Conservation (phyloP, 1,140 invertebrate genomes). For the Zaprionus nigranus region DNA sequence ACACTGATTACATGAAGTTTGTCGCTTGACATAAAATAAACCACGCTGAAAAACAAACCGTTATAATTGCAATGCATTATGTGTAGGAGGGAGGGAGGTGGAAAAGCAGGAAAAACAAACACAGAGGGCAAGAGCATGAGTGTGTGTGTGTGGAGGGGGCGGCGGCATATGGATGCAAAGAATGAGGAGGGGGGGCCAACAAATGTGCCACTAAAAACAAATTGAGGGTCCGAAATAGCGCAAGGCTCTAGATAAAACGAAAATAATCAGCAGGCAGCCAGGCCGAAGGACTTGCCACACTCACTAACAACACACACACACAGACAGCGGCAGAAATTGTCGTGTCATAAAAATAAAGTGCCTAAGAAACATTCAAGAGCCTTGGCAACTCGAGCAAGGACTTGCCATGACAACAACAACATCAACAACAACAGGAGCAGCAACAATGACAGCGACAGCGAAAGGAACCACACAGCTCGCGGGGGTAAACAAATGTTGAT, state of each 20-base stretch:
- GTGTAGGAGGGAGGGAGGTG: constrained; percentile 6
- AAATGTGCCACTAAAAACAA: constrained; percentile 75
- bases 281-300: constrained; percentile 57
- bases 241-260: constrained; percentile 78
- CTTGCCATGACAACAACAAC: constrained; percentile 32
- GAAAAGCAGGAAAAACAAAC: neutral
- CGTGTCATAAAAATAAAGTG: constrained; percentile 81
- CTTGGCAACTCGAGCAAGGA: constrained; percentile 25
- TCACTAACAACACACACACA: constrained; percentile 9
- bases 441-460: constrained; percentile 18
- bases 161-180: constrained; percentile 55
- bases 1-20: constrained; percentile 78
- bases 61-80: constrained; percentile 76
- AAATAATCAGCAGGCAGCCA: constrained; percentile 79
- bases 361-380: constrained; percentile 50
- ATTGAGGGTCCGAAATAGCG: constrained; percentile 79
- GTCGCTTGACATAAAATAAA: constrained; percentile 68
- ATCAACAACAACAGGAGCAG: neutral
- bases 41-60: constrained; percentile 73
- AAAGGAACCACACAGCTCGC: neutral
- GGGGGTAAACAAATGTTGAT: constrained; percentile 67
- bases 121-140: constrained; percentile 4
- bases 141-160: neutral
- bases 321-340: constrained; percentile 54
- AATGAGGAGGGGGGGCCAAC: neutral